Conservation (phyloP, 2,113 vertebrate species). For the Oreochromis aureus region DNA sequence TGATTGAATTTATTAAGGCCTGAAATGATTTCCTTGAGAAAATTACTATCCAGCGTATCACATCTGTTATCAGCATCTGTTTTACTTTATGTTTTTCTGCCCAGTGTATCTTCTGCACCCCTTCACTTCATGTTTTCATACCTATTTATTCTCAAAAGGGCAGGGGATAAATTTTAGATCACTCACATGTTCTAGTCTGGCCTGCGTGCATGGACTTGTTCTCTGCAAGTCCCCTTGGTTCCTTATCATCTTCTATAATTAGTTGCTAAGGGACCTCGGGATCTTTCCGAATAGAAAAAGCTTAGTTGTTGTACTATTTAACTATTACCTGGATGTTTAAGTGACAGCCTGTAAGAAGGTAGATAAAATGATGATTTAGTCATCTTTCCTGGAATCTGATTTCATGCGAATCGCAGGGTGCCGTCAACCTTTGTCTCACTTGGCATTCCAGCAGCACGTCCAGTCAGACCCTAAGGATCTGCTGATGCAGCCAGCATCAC, state of each 20-base stretch:
- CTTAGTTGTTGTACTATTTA: slow-evolving; percentile 9
- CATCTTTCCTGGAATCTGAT: background rate
- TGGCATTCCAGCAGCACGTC: slow-evolving; percentile 31
- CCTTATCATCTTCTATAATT: slow-evolving; percentile 32
- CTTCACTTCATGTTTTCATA: background rate
- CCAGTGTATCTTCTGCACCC: background rate
- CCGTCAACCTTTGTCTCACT: slow-evolving; percentile 12
- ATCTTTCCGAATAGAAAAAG: slow-evolving; percentile 13
- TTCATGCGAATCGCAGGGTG: background rate
- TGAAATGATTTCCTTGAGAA: background rate
- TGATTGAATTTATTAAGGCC: background rate
- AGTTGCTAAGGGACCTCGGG: slow-evolving; percentile 23
- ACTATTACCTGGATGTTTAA: background rate
- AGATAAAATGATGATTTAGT: background rate
- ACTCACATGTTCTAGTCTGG: background rate
- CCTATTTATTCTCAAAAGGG: background rate
- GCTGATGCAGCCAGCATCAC: slow-evolving; percentile 3
- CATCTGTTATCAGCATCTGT: background rate
- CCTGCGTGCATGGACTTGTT: slow-evolving; percentile 38
- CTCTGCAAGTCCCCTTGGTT: background rate
- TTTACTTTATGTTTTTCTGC: background rate
- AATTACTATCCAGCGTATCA: background rate
- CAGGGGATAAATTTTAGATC: background rate
- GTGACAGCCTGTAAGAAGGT: background rate
- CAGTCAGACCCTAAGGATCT: slow-evolving; percentile 25